phyloP scores from a whole-genome alignment of 2,888 invertebrate species.

The Salticus scenicus region DNA sequence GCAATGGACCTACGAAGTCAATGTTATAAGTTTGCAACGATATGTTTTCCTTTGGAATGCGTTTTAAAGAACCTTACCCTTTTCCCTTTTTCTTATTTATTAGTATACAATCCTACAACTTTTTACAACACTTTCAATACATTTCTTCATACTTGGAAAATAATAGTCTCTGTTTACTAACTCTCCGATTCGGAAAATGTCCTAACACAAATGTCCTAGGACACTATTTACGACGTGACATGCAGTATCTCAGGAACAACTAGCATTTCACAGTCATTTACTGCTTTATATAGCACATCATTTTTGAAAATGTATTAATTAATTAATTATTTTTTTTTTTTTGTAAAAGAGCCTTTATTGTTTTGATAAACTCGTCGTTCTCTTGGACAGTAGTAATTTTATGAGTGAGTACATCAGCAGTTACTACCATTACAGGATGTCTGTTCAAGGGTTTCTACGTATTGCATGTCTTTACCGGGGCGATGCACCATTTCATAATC shows the following conservation, averaged over 20 bases:
- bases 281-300: too few relatives aligned
- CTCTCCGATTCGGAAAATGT: not conserved
- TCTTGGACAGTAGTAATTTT: not conserved
- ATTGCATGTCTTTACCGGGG: constrained; percentile 5
- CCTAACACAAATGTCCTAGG: too few relatives aligned
- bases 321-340: too few relatives aligned
- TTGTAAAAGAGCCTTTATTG: not conserved
- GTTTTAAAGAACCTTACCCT: not conserved
- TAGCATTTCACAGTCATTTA: too few relatives aligned
- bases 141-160: not conserved
- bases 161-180: not conserved
- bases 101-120: not conserved
- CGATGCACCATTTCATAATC: constrained; percentile 8
- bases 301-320: too few relatives aligned
- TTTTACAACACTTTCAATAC: not conserved
- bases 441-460: constrained; percentile 9
- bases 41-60: not conserved
- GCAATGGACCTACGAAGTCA: not conserved
- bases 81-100: not conserved
- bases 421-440: not conserved
- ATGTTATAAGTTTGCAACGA: not conserved
- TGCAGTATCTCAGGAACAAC: too few relatives aligned
- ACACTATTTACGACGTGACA: too few relatives aligned
- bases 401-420: not conserved
- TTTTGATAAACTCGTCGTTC: too few relatives aligned